Base-by-base conservation (phyloP, 1,140 invertebrate genomes). In the Pseudomyrmex gracilis region DNA sequence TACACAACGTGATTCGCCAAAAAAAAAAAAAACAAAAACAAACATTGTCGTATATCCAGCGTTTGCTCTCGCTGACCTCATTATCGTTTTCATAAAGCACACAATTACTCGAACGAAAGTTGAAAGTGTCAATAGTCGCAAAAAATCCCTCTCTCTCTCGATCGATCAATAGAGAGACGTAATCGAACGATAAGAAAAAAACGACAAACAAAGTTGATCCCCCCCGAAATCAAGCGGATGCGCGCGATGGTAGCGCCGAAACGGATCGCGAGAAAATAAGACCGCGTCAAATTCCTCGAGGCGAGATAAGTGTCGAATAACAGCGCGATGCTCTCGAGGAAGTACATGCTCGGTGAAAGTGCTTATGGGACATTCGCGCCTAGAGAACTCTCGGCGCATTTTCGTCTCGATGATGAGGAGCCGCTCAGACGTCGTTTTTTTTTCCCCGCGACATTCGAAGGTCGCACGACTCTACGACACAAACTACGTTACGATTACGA, bases 281-380 rank as follows among this genome's bases (percentile, higher is more conserved):
- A 24, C 10, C 12, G 73, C 58, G 73, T 87, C 85, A 86, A 88
- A 83, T 85, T 85, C 67, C 82, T 64, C 17, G 63, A 60, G 80
- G 70, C 58, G 73, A 90, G 73, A 90, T 88, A 85, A 87, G 77
- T 86, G 63, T 13, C 73, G 76, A 83, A 84, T 85, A 91, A 90
- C 85, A 80, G 80, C 74, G 34, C 13, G 86, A 82, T 63, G 45
- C 24, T 71, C 82, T 84, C 84, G 82, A 90, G 90, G 91, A 92
- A 91, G 90, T 91, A 83, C 78, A 84, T 84, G 68, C 66, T 34
- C 57, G 87, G 92, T 92, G 92, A 92, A 92, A 92, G 92, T 92
- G 89, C 83, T 87, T 70, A 82, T 85, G 67, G 51, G 82, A 84
- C 58, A 77, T 84, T 87, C 20, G 61, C 57, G 67, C 57, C 51